Conservation (phyloP, 2,888 invertebrate genomes). For the Cosmia trapezina region DNA sequence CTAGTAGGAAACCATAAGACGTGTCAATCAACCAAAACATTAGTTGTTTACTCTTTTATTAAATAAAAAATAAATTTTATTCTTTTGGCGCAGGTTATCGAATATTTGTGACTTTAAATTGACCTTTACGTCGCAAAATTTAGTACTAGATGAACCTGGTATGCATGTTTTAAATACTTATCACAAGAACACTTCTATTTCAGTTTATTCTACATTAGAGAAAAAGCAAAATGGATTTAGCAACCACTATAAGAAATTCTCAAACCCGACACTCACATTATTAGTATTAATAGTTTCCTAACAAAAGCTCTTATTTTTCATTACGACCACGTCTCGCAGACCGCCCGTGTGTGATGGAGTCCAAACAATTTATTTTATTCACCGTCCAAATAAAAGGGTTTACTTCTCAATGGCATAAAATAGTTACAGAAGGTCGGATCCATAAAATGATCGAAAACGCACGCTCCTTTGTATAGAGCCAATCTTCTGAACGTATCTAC, state of each 20-base stretch:
- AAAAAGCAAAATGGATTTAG: slow-evolving; percentile 1
- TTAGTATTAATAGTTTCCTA: slow-evolving; percentile 9
- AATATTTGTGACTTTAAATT: neutral
- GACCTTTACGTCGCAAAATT: neutral
- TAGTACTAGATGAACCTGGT: no score
- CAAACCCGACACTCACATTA: slow-evolving; percentile 8
- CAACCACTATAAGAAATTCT: slow-evolving; percentile 15
- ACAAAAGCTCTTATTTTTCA: slow-evolving; percentile 74
- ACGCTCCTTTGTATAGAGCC: neutral
- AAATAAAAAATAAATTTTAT: no score
- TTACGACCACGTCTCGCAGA: slow-evolving; percentile 69
- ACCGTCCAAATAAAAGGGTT: slow-evolving; percentile 74
- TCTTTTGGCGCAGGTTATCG: no score
- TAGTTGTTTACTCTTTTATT: neutral
- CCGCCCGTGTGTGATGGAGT: slow-evolving; percentile 70
- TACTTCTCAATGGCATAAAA: slow-evolving; percentile 60
- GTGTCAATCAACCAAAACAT: neutral
- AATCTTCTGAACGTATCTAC: slow-evolving; percentile 3
- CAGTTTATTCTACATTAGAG: neutral
- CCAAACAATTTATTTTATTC: slow-evolving; percentile 80
- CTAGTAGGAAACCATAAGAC: neutral
- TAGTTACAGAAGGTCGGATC: slow-evolving; percentile 7
- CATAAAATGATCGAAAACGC: neutral
- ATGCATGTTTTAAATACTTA: neutral
- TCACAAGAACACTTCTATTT: no score